These are phyloP conservation scores for Nemoura dubitans DNA, from an alignment of 2,888 invertebrate genomes.

Conservation along the genomic window DNA sequence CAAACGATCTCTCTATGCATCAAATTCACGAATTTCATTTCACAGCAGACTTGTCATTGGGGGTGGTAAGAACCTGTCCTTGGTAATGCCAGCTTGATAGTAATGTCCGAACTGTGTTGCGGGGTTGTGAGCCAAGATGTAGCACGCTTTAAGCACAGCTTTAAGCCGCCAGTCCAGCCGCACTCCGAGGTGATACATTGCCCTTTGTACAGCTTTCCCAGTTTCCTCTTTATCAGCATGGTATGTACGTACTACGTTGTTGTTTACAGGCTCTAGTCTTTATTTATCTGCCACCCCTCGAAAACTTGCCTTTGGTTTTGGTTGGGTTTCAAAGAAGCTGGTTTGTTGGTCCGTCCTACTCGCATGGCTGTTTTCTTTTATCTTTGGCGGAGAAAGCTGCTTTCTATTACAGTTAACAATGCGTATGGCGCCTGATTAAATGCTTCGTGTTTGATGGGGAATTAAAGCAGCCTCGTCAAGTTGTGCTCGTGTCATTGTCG, in stretches of 20 bases:
- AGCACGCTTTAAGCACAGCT: not conserved
- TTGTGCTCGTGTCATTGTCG: not conserved
- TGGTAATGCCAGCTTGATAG: not conserved
- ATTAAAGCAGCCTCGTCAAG: not conserved
- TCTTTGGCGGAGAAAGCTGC: not conserved
- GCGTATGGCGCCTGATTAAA: not conserved
- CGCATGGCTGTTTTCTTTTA: too few species aligned
- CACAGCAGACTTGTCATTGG: not conserved
- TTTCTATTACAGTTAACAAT: not conserved
- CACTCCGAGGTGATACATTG: not conserved
- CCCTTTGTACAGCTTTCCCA: not conserved
- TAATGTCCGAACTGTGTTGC: not conserved
- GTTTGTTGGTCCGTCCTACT: not conserved
- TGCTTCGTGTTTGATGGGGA: not conserved
- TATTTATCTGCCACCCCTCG: not conserved
- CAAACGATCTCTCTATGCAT: not conserved
- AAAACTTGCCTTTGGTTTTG: not conserved
- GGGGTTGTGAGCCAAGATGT: not conserved
- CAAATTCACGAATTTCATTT: not conserved
- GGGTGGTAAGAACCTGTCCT: not conserved
- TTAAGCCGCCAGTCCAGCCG: not conserved
- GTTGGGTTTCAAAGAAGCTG: not conserved
- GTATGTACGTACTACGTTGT: not conserved
- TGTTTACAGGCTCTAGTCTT: not conserved
- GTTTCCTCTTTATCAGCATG: not conserved